These are phyloP conservation scores for Gambusia affinis DNA, from an alignment of 2,113 vertebrate species.

Conservation along the genomic window DNA sequence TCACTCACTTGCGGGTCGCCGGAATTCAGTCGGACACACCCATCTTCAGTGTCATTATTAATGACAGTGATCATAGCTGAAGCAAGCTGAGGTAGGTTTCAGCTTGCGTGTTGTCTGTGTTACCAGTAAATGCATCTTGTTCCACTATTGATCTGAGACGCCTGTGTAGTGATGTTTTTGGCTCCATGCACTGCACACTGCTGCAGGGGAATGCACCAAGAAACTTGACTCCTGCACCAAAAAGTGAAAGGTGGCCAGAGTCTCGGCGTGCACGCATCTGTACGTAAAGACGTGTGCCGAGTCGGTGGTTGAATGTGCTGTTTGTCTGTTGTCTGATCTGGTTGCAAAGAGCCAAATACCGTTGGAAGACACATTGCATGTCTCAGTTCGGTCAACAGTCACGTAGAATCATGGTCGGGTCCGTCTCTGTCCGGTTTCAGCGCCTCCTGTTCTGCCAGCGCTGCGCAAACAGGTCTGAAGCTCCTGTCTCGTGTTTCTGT, in stretches of 20 bases:
- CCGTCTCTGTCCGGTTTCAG: too few relatives aligned
- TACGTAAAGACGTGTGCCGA: neutral
- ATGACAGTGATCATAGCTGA: slow-evolving; percentile 5
- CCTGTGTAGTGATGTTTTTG: slow-evolving; percentile 4
- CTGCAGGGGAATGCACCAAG: slow-evolving; percentile 30
- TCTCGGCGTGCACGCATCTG: neutral
- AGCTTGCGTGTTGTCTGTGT: neutral
- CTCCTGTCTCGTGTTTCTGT: neutral
- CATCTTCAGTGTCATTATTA: neutral
- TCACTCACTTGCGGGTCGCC: too few relatives aligned
- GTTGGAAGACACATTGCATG: too few relatives aligned
- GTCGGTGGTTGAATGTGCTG: neutral
- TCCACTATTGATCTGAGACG: slow-evolving; percentile 1
- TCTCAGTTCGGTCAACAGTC: too few relatives aligned
- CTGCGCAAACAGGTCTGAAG: neutral
- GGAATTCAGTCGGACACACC: too few relatives aligned
- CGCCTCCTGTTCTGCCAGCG: too few relatives aligned
- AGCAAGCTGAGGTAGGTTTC: neutral
- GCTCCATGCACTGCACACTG: slow-evolving; percentile 6
- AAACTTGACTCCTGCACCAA: slow-evolving; percentile 64
- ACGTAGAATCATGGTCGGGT: too few relatives aligned
- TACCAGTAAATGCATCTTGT: neutral
- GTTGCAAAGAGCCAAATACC: too few relatives aligned
- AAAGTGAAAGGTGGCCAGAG: slow-evolving; percentile 24
- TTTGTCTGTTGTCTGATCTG: too few relatives aligned